phyloP scores from a whole-genome alignment of 2,113 vertebrate species.

The Elgaria multicarinata region DNA sequence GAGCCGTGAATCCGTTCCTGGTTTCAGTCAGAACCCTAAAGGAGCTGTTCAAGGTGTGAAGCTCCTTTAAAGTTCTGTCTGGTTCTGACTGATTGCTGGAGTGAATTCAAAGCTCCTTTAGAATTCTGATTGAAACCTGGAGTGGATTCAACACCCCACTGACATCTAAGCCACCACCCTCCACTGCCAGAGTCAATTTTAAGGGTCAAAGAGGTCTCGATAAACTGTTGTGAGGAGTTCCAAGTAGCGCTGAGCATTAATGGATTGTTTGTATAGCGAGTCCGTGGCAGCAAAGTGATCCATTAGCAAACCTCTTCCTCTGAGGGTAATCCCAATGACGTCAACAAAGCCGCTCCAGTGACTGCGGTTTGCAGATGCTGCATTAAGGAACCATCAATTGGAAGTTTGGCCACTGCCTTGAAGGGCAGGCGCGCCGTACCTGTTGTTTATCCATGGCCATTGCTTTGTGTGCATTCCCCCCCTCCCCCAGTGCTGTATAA shows the following conservation, averaged over 20 bases:
- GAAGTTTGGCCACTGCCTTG: neutral
- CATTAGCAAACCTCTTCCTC: neutral
- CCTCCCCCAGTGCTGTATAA: neutral
- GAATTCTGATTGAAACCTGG: too few relatives aligned
- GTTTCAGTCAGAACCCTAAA: too few relatives aligned
- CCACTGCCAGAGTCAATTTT: neutral
- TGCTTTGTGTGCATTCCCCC: neutral
- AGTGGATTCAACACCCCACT: too few relatives aligned
- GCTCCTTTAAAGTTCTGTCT: too few relatives aligned
- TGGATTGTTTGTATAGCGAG: neutral
- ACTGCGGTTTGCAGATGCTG: too few relatives aligned
- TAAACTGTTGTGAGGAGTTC: slow-evolving; percentile 31
- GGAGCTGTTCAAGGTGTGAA: too few relatives aligned
- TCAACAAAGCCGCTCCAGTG: neutral
- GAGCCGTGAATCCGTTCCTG: too few relatives aligned
- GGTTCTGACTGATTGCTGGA: too few relatives aligned
- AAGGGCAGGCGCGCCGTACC: neutral
- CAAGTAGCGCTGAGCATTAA: neutral
- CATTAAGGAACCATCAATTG: neutral
- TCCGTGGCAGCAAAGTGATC: slow-evolving; percentile 7
- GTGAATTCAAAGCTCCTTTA: too few relatives aligned
- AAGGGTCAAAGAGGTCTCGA: neutral
- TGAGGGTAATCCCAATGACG: neutral
- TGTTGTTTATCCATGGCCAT: neutral
- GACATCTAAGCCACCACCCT: too few relatives aligned